phyloP scores from a whole-genome alignment of 2,113 vertebrate species.

The Callocephalon fimbriatum region DNA sequence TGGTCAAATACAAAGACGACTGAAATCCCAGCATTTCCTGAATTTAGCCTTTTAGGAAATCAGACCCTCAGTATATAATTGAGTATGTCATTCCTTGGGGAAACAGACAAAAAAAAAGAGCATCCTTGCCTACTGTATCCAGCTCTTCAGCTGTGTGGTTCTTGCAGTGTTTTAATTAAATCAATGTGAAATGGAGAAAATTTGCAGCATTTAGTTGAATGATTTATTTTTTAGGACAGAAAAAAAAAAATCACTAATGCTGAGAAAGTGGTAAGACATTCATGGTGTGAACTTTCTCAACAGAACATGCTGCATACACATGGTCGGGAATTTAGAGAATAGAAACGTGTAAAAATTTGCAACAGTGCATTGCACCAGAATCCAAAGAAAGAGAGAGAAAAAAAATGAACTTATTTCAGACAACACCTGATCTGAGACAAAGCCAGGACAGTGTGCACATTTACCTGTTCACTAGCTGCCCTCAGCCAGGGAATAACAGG shows the following conservation, averaged over 20 bases:
- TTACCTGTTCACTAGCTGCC: background rate
- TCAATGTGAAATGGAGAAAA: background rate
- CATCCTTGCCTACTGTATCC: background rate
- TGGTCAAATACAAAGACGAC: background rate
- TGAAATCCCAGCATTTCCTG: constrained; percentile 26
- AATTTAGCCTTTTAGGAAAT: constrained; percentile 18
- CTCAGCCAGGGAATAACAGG: background rate
- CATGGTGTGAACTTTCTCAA: background rate
- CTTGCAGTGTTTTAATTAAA: background rate
- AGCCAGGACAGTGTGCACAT: background rate
- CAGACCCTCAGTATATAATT: background rate
- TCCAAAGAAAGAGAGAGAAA: background rate
- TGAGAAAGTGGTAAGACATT: background rate
- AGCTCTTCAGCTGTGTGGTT: background rate
- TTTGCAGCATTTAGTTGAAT: background rate
- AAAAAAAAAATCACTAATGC: background rate
- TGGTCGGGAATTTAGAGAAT: background rate
- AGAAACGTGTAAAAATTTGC: background rate
- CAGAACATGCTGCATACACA: background rate
- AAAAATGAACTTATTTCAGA: background rate
- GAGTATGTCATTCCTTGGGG: background rate
- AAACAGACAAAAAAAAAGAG: background rate
- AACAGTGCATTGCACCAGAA: background rate
- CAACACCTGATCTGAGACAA: background rate
- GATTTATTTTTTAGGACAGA: background rate